phyloP scores from a whole-genome alignment of 1,140 invertebrate species.

The Brachionus rubens region DNA sequence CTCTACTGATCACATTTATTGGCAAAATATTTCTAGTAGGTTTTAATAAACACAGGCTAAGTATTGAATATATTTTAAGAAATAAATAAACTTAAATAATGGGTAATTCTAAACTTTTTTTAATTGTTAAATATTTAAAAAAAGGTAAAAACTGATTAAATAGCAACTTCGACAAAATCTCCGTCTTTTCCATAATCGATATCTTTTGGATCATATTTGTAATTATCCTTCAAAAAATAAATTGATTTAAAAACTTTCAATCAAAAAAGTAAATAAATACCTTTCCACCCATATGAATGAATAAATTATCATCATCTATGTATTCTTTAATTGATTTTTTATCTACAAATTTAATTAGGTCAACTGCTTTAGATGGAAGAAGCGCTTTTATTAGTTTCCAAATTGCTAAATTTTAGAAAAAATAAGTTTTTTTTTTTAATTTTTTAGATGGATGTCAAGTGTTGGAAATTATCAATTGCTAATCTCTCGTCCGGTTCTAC shows the following conservation, averaged over 20 bases:
- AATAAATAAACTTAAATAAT: too few species aligned
- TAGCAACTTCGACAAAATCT: too few species aligned
- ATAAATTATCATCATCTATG: conserved; percentile 69
- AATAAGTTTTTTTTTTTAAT: conserved; percentile 49
- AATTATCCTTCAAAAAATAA: neutral
- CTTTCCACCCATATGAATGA: conserved; percentile 74
- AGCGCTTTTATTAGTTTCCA: conserved; percentile 82
- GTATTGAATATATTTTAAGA: too few species aligned
- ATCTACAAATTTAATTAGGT: conserved; percentile 77
- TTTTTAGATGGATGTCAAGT: too few species aligned
- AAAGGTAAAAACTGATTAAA: too few species aligned
- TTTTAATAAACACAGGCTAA: too few species aligned
- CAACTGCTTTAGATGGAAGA: conserved; percentile 77
- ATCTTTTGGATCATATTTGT: neutral
- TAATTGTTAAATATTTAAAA: too few species aligned
- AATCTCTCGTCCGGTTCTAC: too few species aligned
- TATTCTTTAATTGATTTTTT: conserved; percentile 71
- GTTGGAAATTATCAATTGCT: too few species aligned
- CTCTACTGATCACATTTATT: too few species aligned
- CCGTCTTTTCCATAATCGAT: neutral
- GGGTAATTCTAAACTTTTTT: too few species aligned
- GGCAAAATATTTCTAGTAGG: too few species aligned
- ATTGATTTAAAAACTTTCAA: neutral
- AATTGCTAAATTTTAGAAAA: conserved; percentile 71
- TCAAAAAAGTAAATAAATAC: conserved; percentile 51